Evolutionary conservation across 2,888 invertebrate genomes (phyloP), one percentile per base, ranked within the genome.

Genomic region (Philhelius pedissequus): DNA sequence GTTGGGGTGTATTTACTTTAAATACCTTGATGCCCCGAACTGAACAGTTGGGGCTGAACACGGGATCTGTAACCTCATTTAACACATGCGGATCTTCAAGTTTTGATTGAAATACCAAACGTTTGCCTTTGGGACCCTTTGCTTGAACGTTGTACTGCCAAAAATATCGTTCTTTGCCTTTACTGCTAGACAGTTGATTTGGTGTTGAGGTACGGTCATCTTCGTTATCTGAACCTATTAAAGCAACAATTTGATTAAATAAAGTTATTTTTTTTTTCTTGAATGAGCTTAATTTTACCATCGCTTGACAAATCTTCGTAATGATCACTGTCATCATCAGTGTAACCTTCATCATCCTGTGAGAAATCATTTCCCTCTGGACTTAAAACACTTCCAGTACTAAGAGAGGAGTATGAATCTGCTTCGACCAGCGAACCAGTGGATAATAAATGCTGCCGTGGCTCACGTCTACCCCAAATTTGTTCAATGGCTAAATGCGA

Each of bases 121-220:
- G 93, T 91, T 98, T 97, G 48, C 98, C 98, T 92, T 99, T 98
- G 5, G 99, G 98, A 1, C 99, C 98, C 92, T 99, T 98, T 1
- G 98, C 97, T 92, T 99, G 99, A 0, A 98, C 97, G 92, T 99
- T 99, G 91, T 99, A 99, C 91, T 99, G 99, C 99, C 99, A 99
- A 91, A 99, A 99, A 92, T 94, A 98, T 82, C 96, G 94, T 89
- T 97, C 97, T 87, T 95, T 96, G 91, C 96, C 97, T 86, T 90
- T 91, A 82, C 90, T 89, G 38, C 89, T 86, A 4, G 90, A 88
- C 48, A 90, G 54, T 25, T 90, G 91, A 79, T 87, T 88, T 22
- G 90, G 88, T 9, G 89, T 88, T 30, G 87, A 87, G 20, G 89
- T 90, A 64, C 89, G 89, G 35, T 91, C 91, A 70, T 91, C 91